These are phyloP conservation scores for Phyto melanocephala DNA, from an alignment of 2,888 invertebrate species.

Conservation along the genomic window DNA sequence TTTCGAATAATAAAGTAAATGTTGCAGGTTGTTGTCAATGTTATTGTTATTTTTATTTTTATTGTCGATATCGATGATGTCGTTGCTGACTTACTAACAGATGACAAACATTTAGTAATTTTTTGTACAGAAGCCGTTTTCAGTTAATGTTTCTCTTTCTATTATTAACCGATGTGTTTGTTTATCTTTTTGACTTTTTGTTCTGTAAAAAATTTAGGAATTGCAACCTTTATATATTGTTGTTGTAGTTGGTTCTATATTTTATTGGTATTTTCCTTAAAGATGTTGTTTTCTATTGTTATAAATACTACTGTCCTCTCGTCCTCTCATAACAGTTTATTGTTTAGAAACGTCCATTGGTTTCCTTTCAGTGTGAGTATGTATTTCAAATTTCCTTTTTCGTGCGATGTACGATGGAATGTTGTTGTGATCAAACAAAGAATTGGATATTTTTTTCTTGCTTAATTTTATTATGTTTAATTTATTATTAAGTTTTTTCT, in stretches of 20 bases:
- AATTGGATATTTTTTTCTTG: neutral
- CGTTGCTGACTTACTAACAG: neutral
- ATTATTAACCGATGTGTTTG: neutral
- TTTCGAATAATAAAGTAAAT: neutral
- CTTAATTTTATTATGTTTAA: neutral
- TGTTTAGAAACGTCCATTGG: neutral
- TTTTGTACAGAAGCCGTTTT: neutral
- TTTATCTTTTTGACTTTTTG: neutral
- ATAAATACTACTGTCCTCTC: neutral
- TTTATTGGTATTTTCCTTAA: neutral
- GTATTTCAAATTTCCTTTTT: slow-evolving; percentile 23
- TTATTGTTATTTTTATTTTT: neutral
- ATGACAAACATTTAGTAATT: neutral
- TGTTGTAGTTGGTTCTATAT: neutral
- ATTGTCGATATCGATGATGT: neutral
- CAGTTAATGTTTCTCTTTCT: neutral
- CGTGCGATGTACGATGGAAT: neutral
- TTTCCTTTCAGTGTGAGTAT: neutral
- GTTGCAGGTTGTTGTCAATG: neutral
- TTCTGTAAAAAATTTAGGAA: neutral
- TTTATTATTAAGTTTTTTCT: neutral
- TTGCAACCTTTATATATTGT: neutral
- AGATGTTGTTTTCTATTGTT: neutral
- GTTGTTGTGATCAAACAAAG: too few relatives aligned
- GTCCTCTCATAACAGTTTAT: neutral